phyloP scores from a whole-genome alignment of 2,797 vertebrate species.

The Macroramphosus scolopax region DNA sequence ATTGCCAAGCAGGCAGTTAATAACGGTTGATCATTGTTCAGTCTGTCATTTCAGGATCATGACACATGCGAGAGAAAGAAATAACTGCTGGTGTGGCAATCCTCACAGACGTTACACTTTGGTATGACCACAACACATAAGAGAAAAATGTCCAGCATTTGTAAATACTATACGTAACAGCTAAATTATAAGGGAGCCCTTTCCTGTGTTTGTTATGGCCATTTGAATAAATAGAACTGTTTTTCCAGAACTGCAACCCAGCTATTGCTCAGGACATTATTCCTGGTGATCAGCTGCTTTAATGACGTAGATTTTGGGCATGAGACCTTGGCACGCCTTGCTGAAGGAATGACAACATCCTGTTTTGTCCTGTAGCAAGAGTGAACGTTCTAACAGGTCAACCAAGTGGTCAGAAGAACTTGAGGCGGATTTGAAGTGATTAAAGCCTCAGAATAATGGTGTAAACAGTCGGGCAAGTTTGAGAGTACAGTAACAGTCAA shows the following conservation, averaged over 20 bases:
- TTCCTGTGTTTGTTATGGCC: slow-evolving; percentile 45
- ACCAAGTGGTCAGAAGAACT: too few species aligned
- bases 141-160: slow-evolving; percentile 74
- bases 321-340: slow-evolving; percentile 14
- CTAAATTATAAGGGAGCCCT: slow-evolving; percentile 16
- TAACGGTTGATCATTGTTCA: slow-evolving; percentile 21
- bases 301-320: slow-evolving; percentile 22
- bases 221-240: slow-evolving; percentile 64
- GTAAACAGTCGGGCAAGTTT: slow-evolving; percentile 32
- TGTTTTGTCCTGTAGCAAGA: slow-evolving; percentile 16
- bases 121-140: slow-evolving; percentile 57
- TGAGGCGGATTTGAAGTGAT: slow-evolving; percentile 14
- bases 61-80: slow-evolving; percentile 25
- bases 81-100: slow-evolving; percentile 36
- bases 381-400: too few species aligned
- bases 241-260: slow-evolving; percentile 23
- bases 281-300: slow-evolving; percentile 27
- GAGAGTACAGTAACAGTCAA: slow-evolving; percentile 49
- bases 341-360: slow-evolving; percentile 35
- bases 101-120: slow-evolving; percentile 60
- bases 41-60: slow-evolving; percentile 15
- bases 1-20: slow-evolving; percentile 21
- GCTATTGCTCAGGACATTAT: slow-evolving; percentile 21
- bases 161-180: slow-evolving; percentile 56
- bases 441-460: slow-evolving; percentile 25